Evolutionary conservation across 2,888 invertebrate genomes (phyloP).

Genomic region (Frankliniella intonsa): DNA sequence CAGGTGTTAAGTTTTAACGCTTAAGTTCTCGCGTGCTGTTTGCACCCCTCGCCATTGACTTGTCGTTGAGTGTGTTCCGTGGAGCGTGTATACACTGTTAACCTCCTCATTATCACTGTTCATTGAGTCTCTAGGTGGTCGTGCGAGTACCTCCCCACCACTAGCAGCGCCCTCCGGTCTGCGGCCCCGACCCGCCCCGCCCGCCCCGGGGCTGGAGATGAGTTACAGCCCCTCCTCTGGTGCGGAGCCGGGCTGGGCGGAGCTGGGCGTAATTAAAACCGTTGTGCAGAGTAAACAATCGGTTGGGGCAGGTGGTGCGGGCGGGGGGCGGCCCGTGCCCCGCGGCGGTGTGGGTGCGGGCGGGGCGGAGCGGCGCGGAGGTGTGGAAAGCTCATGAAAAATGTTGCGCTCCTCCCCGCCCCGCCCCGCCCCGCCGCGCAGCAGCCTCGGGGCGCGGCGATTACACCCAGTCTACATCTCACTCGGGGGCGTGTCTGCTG

Average conservation of each 20-base stretch:
- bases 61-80: too few species aligned
- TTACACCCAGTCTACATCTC: background rate
- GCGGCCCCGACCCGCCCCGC: background rate
- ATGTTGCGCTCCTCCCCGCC: background rate
- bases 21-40: too few species aligned
- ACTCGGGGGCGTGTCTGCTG: background rate
- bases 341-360: background rate
- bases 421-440: background rate
- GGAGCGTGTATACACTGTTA: too few species aligned
- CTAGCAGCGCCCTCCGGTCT: background rate
- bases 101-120: too few species aligned
- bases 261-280: conserved; percentile 5
- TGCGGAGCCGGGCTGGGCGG: background rate
- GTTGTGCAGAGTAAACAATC: conserved; percentile 18
- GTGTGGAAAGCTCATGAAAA: conserved; percentile 26
- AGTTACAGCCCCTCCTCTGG: background rate
- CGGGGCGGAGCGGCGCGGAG: background rate
- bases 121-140: too few species aligned
- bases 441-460: background rate
- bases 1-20: too few species aligned
- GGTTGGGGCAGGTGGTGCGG: background rate
- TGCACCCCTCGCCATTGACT: too few species aligned
- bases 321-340: background rate
- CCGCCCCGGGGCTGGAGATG: background rate
- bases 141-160: too few species aligned